Percentiles rank a stretch among this genome's conserved stretches.
These are phyloP conservation scores for Amiota mariae DNA, from an alignment of 2,888 invertebrate species.

Conservation along the genomic window DNA sequence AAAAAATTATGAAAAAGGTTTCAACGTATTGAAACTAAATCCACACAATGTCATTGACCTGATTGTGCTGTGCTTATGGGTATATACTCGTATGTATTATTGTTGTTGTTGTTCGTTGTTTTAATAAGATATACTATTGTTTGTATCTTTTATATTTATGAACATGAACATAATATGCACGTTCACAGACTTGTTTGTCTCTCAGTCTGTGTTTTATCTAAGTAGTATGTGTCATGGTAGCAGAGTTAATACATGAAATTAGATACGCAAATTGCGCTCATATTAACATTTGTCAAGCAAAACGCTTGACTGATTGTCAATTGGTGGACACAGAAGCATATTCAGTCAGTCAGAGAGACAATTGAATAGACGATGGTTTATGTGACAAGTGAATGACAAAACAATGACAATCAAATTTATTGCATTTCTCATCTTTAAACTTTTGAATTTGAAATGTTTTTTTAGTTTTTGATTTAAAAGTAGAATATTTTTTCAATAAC, in stretches of 20 bases:
- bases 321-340: too few species aligned
- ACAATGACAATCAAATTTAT: too few species aligned
- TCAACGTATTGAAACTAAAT: constrained; percentile 6
- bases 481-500: not conserved
- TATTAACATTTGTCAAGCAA: constrained; percentile 17
- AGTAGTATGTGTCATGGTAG: constrained; percentile 1
- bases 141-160: not conserved
- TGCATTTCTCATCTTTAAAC: not conserved
- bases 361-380: too few species aligned
- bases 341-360: too few species aligned
- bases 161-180: too few species aligned
- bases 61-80: not conserved
- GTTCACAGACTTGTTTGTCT: too few species aligned
- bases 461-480: not conserved
- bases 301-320: constrained; percentile 13
- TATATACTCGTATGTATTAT: not conserved
- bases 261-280: constrained; percentile 20
- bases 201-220: too few species aligned
- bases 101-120: not conserved
- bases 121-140: not conserved
- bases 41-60: constrained; percentile 16
- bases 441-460: not conserved
- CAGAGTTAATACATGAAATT: constrained; percentile 7
- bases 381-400: too few species aligned
- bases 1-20: not conserved